Base-by-base conservation (phyloP, 2,113 vertebrate species). In the Oreochromis niloticus region DNA sequence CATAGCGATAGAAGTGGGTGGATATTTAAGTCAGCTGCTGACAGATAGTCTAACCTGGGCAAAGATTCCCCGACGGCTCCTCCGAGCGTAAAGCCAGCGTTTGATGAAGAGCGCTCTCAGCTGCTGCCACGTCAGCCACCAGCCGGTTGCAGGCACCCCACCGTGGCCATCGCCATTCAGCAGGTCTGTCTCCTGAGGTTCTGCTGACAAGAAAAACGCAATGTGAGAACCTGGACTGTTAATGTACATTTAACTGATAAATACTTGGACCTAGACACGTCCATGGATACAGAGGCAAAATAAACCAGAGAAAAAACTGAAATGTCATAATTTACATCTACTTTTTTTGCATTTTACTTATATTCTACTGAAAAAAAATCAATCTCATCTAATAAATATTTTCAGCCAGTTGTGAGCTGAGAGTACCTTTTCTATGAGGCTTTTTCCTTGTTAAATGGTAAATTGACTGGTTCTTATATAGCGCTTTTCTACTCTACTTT, bases 91-190 rank as follows among this genome's bases (percentile, higher is more conserved):
- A 82, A 97, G 96, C 91, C 97, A 96, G 52, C 97, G 96, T 92
- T 98, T 99, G 86, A 95, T 92, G 87, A 98, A 97, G 82, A 98
- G 96, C 1, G 98, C 98, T 3, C 95, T 93, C 82, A 99, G 96
- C 94, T 98, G 98, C 84, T 98, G 97, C 85, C 90, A 52, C 30
- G 93, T 96, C 89, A 98, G 95, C 0, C 92, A 93, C 96, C 96
- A 97, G 66, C 97, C 97, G 3, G 88, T 89, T 7, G 96, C 43
- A 2, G 80, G 94, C 22, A 57, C 50, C 1, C 93, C 91, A 5
- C 91, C 27, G 5, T 68, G 78, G 1, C 89, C 92, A 0, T 88
- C 87, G 7, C 90, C 94, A 3, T 68, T 95, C 78, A 97, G 94
- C 14, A 93, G 94, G 41, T 97, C 97, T 0, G 95, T 97, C 93